These are phyloP conservation scores for Parapristionchus giblindavisi DNA, from an alignment of 2,888 invertebrate genomes.

Conservation along the genomic window DNA sequence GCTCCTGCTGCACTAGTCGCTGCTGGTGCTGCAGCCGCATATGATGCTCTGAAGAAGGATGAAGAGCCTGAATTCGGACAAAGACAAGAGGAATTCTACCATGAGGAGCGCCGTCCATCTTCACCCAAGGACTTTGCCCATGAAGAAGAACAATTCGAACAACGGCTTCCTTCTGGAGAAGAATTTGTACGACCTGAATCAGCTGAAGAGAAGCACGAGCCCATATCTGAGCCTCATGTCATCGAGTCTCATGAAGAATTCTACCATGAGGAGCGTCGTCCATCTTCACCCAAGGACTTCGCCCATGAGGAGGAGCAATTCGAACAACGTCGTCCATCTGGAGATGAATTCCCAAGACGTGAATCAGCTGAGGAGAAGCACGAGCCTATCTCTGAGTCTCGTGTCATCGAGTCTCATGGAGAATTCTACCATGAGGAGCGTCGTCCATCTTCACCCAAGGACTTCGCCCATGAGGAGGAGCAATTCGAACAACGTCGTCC, in stretches of 20 bases:
- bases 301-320: too few relatives aligned
- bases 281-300: too few relatives aligned
- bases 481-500: constrained; percentile 40
- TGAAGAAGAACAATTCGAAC: too few relatives aligned
- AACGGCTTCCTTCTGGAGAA: constrained; percentile 32
- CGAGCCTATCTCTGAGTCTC: constrained; percentile 27
- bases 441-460: constrained; percentile 28
- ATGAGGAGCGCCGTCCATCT: not conserved
- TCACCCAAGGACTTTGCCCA: too few relatives aligned
- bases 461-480: constrained; percentile 3
- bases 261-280: not conserved
- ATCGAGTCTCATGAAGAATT: not conserved
- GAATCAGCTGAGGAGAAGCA: not conserved
- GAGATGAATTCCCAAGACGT: not conserved
- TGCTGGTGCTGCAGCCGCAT: constrained; percentile 26
- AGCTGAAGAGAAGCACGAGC: too few relatives aligned
- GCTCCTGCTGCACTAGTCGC: constrained; percentile 41
- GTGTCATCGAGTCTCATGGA: constrained; percentile 34
- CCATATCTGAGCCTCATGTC: too few relatives aligned
- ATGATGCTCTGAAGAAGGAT: constrained; percentile 24
- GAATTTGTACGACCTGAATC: too few relatives aligned
- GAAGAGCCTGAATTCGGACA: constrained; percentile 1
- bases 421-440: constrained; percentile 26
- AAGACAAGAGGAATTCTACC: not conserved
- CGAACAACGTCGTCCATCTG: not conserved